Base-by-base conservation (phyloP, 2,888 invertebrate genomes). In the Tuberolachnus salignus region DNA sequence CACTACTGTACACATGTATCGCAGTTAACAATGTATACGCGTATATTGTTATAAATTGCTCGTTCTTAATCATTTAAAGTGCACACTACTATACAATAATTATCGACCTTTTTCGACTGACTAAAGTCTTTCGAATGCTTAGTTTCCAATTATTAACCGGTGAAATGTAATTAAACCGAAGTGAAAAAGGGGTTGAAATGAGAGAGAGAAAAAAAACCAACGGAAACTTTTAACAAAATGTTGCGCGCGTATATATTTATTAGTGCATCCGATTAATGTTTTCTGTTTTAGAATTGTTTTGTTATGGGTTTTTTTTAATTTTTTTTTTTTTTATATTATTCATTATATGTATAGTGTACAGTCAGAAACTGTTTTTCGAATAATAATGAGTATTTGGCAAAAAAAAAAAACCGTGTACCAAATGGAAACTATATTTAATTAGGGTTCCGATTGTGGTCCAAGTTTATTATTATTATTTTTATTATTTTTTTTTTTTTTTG, bases 251-350 rank as follows among this genome's bases (percentile, higher is more conserved):
- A 34, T 34, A 34, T 59, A 67, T 78, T 78, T 78, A 78, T 78
- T 78, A 78, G 57, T 78, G 67, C 66, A 78, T 67, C 75, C 75
- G 75, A 78, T 78, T 78, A 78, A 78, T 78, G 75, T 67, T 78
- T 78, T 78, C 67, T 66, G 57, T 67, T 67, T 59, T 3, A 49
- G 57, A 75, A 49, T 67, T 78, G 75, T 78, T 67, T 73, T 63
- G 19, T 72, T 69, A 19, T 11, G 16, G 51, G 23, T 49, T 63
- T 19, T 44, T 19, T 69, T 14, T n/a, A n/a, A 51, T 49, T 49
- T 63, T 19, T 44, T 19, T 63, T 63, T 44, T 44, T 42, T 63
- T 63, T n/a, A 19, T 63, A 8, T 26, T 59, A 59, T 78, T 78
- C 67, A 78, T 49, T 57, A 46, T 66, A 75, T n/a, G n/a, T 34